These are phyloP conservation scores for Dermolepida albohirtum DNA, from an alignment of 2,888 invertebrate species.

Conservation along the genomic window DNA sequence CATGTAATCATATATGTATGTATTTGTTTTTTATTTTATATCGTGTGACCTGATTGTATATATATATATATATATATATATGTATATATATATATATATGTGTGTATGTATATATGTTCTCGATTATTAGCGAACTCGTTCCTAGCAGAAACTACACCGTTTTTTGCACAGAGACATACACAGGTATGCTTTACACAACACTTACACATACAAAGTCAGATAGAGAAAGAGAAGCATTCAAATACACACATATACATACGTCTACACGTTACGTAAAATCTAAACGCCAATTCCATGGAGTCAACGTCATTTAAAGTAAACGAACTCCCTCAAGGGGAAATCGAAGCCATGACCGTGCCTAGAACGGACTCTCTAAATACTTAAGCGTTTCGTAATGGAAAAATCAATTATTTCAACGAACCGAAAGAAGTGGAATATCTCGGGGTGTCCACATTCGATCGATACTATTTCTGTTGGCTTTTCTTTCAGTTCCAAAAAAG, in stretches of 20 bases:
- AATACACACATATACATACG: not conserved
- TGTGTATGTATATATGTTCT: not conserved
- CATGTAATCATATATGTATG: too few species aligned
- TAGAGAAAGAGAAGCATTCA: not conserved
- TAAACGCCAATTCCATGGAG: slow-evolving; percentile 11
- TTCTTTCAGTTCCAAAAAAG: not conserved
- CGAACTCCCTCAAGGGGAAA: slow-evolving; percentile 62
- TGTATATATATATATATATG: not conserved
- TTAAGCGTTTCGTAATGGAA: slow-evolving; percentile 54
- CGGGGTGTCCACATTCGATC: slow-evolving; percentile 1
- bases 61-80: too few species aligned
- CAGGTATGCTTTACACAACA: not conserved
- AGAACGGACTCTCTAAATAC: slow-evolving; percentile 53
- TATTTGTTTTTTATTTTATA: not conserved
- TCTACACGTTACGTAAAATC: slow-evolving; percentile 17
- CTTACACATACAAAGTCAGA: too few species aligned
- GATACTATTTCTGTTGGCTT: not conserved
- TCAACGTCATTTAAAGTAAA: slow-evolving; percentile 52
- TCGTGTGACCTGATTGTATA: slow-evolving; percentile 4
- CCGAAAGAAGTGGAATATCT: slow-evolving; percentile 37
- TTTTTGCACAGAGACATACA: slow-evolving; percentile 15
- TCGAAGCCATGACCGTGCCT: slow-evolving; percentile 62
- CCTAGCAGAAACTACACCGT: slow-evolving; percentile 25
- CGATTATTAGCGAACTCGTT: slow-evolving; percentile 15
- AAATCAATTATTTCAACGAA: slow-evolving; percentile 44